Evolutionary conservation across 2,888 invertebrate genomes (phyloP).

Genomic region (Chymomyza fuscimana): DNA sequence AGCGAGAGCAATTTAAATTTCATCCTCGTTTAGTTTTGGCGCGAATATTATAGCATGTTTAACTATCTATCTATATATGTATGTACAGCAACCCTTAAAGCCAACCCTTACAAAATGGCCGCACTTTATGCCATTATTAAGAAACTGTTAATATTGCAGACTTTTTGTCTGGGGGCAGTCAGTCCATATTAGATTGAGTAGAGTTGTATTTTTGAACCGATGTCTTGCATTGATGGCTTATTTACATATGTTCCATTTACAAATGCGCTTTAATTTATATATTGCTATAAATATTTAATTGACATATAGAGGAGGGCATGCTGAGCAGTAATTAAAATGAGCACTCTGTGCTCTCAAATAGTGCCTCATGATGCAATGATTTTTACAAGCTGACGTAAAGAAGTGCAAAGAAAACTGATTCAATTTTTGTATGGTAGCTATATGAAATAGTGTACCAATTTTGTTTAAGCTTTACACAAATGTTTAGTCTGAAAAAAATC

Average conservation of each 20-base stretch:
- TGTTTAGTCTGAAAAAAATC: too few relatives aligned
- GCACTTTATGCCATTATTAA: not conserved
- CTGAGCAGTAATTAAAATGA: too few relatives aligned
- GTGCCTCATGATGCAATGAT: too few relatives aligned
- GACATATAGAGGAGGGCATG: too few relatives aligned
- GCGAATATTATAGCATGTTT: constrained; percentile 29
- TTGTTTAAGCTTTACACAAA: too few relatives aligned
- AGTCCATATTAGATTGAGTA: constrained; percentile 61
- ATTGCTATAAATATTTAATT: not conserved
- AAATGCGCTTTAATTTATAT: not conserved
- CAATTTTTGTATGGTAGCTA: too few relatives aligned
- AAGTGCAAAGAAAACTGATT: too few relatives aligned
- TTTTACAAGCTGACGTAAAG: too few relatives aligned
- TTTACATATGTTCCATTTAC: not conserved
- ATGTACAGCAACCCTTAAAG: not conserved
- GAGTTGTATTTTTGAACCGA: not conserved
- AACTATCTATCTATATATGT: not conserved
- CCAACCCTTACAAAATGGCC: not conserved
- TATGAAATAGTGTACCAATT: too few relatives aligned
- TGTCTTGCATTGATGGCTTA: not conserved
- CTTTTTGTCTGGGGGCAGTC: constrained; percentile 25
- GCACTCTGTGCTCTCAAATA: too few relatives aligned
- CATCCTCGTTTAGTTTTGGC: constrained; percentile 37
- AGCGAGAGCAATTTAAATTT: constrained; percentile 54
- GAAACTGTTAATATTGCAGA: constrained; percentile 44